Evolutionary conservation across 2,113 vertebrate genomes (phyloP).

Genomic region (Takifugu bimaculatus): DNA sequence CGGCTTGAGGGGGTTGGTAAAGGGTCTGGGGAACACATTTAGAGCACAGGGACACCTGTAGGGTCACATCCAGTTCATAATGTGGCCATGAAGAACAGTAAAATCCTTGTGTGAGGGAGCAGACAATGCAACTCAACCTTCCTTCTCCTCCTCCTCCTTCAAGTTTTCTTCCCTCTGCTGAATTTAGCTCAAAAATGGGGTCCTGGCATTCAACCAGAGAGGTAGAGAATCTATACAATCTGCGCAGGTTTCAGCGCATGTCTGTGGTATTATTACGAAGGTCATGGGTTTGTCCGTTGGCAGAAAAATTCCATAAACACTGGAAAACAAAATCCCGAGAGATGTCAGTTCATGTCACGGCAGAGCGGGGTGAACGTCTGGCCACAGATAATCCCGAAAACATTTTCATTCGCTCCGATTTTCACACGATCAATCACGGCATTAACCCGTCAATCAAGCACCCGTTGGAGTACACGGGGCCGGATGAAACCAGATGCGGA

Average conservation of each 20-base stretch:
- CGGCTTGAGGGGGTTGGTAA: constrained; percentile 67
- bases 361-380: constrained; percentile 37
- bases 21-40: constrained; percentile 85
- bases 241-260: constrained; percentile 11
- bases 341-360: constrained; percentile 43
- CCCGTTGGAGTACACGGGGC: constrained; percentile 19
- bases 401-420: constrained; percentile 47
- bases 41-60: constrained; percentile 89
- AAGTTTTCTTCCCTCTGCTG: not conserved
- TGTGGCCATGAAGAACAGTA: constrained; percentile 51
- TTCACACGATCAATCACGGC: constrained; percentile 57
- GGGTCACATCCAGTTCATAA: constrained; percentile 80
- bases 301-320: constrained; percentile 37
- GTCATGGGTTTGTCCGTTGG: constrained; percentile 17
- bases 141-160: not conserved
- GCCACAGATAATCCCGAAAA: constrained; percentile 55
- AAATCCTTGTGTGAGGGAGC: constrained; percentile 55
- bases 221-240: constrained; percentile 22
- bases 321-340: constrained; percentile 34
- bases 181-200: not conserved
- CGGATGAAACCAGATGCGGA: constrained; percentile 45
- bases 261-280: constrained; percentile 20
- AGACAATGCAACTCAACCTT: constrained; percentile 53
- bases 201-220: constrained; percentile 11
- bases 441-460: constrained; percentile 52